Conservation (phyloP, 2,888 invertebrate species). For the Callosobruchus maculatus region DNA sequence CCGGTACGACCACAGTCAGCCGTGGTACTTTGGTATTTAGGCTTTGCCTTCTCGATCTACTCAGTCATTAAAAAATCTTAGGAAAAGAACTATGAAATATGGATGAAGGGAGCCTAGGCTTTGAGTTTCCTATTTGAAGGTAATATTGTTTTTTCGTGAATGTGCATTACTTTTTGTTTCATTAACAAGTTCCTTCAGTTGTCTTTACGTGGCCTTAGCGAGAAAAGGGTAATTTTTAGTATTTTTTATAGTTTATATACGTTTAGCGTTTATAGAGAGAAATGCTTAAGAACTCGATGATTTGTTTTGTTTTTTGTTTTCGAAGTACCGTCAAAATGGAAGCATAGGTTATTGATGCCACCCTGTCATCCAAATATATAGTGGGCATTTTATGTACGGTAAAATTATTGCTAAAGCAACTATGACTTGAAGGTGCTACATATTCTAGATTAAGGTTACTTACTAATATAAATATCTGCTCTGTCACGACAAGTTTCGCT, state of each 20-base stretch:
- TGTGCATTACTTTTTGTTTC: not conserved
- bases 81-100: too few relatives aligned
- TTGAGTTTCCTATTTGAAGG: not conserved
- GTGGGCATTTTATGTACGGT: not conserved
- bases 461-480: too few relatives aligned
- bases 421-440: not conserved
- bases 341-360: not conserved
- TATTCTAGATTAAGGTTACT: too few relatives aligned
- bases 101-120: not conserved
- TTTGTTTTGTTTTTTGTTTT: not conserved
- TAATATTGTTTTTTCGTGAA: not conserved
- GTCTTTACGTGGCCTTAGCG: not conserved
- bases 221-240: not conserved
- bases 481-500: too few relatives aligned
- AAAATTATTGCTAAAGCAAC: not conserved
- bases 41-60: too few relatives aligned
- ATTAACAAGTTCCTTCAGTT: not conserved
- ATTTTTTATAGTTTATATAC: not conserved
- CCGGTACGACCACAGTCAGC: too few relatives aligned
- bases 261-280: not conserved
- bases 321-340: not conserved
- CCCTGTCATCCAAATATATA: not conserved
- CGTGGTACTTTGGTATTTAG: too few relatives aligned
- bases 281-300: too few relatives aligned
- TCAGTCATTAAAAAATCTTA: not conserved